A percentile compares a stretch with the other conserved stretches of the same genome.
Conservation (phyloP, 2,797 vertebrate genomes). For the Sebastiscus tertius region DNA sequence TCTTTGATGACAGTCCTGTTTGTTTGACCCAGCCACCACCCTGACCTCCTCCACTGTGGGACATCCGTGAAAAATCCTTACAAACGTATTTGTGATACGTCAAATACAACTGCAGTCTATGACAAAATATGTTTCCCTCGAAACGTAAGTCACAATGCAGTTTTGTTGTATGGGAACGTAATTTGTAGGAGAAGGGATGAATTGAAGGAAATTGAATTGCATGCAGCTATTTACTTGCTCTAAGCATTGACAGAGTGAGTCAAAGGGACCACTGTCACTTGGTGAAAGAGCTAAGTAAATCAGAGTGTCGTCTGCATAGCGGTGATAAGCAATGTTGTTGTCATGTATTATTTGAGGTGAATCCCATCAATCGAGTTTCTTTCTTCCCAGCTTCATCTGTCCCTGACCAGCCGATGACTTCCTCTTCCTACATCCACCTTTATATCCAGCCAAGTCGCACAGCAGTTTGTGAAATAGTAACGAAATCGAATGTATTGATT, state of each 20-base stretch:
- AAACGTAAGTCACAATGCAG: no score
- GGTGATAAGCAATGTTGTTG: background rate
- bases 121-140: no score
- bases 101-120: no score
- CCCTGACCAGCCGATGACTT: background rate
- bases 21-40: no score
- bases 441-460: background rate
- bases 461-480: no score
- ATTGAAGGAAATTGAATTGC: background rate
- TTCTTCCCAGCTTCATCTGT: background rate
- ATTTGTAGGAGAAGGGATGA: no score
- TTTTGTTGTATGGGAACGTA: no score
- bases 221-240: background rate
- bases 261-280: background rate
- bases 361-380: background rate
- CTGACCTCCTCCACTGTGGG: no score
- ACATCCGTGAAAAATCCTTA: no score
- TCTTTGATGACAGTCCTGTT: no score
- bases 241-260: background rate
- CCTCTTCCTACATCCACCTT: background rate
- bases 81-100: no score
- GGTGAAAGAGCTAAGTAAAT: background rate
- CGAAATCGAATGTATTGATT: no score
- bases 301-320: background rate
- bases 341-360: background rate